Conservation (phyloP, 1,140 invertebrate species). For the Lutraria rhynchaena region DNA sequence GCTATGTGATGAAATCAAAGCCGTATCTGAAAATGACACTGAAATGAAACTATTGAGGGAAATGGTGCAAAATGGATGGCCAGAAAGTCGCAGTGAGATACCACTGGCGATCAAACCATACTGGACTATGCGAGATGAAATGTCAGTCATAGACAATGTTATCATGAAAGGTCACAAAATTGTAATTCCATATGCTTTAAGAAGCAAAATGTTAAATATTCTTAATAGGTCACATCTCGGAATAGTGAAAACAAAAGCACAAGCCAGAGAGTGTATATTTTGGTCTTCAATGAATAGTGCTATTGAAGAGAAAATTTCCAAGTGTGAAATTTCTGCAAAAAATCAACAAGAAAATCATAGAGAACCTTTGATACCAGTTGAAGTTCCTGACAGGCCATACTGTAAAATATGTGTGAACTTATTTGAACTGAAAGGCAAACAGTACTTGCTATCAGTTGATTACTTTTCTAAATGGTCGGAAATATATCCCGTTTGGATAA, state of each 20-base stretch:
- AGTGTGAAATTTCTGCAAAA: neutral
- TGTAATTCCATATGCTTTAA: slow-evolving; percentile 3
- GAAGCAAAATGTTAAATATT: slow-evolving; percentile 35
- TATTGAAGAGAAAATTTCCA: neutral
- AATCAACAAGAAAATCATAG: neutral
- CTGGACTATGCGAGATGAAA: neutral
- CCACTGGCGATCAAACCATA: neutral
- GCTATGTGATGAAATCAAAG: slow-evolving; percentile 75
- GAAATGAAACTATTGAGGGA: neutral
- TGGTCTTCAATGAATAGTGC: slow-evolving; percentile 53
- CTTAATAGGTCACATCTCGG: slow-evolving; percentile 60
- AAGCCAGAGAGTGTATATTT: slow-evolving; percentile 55
- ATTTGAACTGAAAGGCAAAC: too few species aligned
- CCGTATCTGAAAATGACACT: slow-evolving; percentile 55
- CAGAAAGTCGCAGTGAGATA: neutral
- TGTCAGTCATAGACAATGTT: neutral
- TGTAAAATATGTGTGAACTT: neutral
- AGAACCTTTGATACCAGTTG: neutral
- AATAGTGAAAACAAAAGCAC: slow-evolving; percentile 49
- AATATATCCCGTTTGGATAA: slow-evolving; percentile 7
- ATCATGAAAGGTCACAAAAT: slow-evolving; percentile 2
- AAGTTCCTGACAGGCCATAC: neutral
- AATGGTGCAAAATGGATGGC: slow-evolving; percentile 19
- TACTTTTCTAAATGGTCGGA: slow-evolving; percentile 59
- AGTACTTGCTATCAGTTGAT: slow-evolving; percentile 44